A percentile compares a stretch with the other conserved stretches of the same genome.
Evolutionary conservation across 2,797 vertebrate species (phyloP).

Genomic region (Sebastolobus alascanus): DNA sequence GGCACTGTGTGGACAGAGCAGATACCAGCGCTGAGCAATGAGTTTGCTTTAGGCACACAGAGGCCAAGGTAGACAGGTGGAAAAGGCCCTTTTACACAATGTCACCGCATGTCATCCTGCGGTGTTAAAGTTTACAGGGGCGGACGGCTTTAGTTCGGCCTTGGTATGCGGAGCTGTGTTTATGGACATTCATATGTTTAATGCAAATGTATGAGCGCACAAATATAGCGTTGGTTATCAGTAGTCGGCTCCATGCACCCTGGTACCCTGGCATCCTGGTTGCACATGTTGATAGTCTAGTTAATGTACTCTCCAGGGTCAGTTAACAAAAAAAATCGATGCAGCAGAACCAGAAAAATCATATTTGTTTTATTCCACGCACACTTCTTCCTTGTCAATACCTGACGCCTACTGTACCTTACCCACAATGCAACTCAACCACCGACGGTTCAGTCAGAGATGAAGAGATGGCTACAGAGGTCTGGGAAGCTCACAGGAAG

Average conservation of each 20-base stretch:
- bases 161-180: constrained; percentile 32
- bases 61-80: constrained; percentile 70
- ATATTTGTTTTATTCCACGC: background rate
- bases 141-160: constrained; percentile 26
- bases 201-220: background rate
- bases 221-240: constrained; percentile 3
- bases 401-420: background rate
- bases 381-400: background rate
- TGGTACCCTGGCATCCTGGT: too few species aligned
- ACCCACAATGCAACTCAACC: background rate
- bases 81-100: constrained; percentile 69
- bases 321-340: background rate
- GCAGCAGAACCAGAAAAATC: background rate
- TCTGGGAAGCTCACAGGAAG: background rate
- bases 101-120: constrained; percentile 53
- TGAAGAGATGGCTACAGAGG: background rate
- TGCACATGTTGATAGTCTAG: background rate
- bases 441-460: background rate
- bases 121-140: constrained; percentile 54
- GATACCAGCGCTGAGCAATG: constrained; percentile 79
- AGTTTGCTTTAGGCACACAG: constrained; percentile 79
- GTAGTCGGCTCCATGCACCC: background rate
- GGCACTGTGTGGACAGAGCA: constrained; percentile 73
- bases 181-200: constrained; percentile 3
- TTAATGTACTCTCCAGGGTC: background rate